Evolutionary conservation across 2,888 invertebrate species (phyloP).

Genomic region (Drosophila ustulata): DNA sequence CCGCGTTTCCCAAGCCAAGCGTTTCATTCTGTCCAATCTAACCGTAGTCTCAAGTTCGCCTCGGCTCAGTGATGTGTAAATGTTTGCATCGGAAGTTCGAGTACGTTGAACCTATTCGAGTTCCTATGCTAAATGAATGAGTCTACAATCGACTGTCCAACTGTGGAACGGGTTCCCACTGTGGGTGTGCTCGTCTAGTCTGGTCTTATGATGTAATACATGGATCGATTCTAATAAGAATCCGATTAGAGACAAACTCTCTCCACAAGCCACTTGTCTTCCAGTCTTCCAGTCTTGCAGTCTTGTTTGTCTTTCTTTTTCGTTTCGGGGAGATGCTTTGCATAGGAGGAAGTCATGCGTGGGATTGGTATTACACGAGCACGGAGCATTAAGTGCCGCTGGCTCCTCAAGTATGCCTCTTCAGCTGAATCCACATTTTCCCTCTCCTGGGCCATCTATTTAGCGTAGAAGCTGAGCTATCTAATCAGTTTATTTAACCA

Average conservation of each 20-base stretch:
- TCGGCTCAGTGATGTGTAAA: conserved; percentile 44
- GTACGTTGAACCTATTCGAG: conserved; percentile 41
- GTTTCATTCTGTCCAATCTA: conserved; percentile 3
- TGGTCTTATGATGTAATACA: conserved; percentile 11
- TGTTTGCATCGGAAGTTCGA: conserved; percentile 41
- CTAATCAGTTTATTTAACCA: conserved; percentile 26
- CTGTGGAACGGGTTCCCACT: conserved; percentile 11
- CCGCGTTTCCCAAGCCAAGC: conserved; percentile 15
- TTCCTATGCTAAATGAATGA: conserved; percentile 32
- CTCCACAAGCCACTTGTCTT: not conserved
- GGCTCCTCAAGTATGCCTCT: conserved; percentile 14
- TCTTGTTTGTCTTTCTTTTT: conserved; percentile 16
- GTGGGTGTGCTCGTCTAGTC: conserved; percentile 3
- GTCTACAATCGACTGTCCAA: conserved; percentile 1
- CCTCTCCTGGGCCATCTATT: conserved; percentile 2
- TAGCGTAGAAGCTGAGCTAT: conserved; percentile 17
- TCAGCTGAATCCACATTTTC: conserved; percentile 14
- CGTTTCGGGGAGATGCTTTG: conserved; percentile 2
- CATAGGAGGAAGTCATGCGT: conserved; percentile 20
- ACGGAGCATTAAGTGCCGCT: conserved; percentile 8
- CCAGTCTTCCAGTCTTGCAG: not conserved
- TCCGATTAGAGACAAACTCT: conserved; percentile 8
- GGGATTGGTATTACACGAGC: conserved; percentile 15
- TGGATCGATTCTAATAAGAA: conserved; percentile 18
- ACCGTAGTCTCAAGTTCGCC: conserved; percentile 16